Evolutionary conservation across 2,113 vertebrate genomes (phyloP).

Genomic region (Poecile atricapillus): DNA sequence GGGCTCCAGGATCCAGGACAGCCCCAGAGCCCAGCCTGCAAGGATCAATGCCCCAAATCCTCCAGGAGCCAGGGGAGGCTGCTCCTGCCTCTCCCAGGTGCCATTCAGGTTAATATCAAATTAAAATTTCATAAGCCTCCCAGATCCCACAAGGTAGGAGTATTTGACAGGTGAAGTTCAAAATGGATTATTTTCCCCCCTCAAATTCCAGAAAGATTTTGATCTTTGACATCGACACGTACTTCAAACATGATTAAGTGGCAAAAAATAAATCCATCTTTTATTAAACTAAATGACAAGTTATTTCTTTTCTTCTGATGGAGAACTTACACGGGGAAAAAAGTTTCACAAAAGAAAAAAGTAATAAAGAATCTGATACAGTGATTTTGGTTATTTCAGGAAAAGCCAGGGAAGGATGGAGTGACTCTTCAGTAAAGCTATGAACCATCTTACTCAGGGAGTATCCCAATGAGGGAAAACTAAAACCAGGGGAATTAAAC

Average conservation of each 20-base stretch:
- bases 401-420: background rate
- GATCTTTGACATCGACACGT: background rate
- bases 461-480: fast-evolving
- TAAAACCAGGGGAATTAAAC: background rate
- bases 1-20: background rate
- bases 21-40: fast-evolving
- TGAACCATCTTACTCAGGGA: background rate
- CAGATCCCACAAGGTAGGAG: background rate
- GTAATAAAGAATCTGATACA: background rate
- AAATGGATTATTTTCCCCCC: background rate
- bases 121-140: background rate
- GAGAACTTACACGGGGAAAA: background rate
- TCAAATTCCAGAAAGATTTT: background rate
- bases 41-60: background rate
- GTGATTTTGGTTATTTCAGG: background rate
- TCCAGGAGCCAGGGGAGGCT: no score
- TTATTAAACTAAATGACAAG: background rate
- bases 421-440: background rate
- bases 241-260: background rate
- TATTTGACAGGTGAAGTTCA: background rate
- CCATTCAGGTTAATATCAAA: background rate
- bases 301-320: background rate
- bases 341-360: background rate
- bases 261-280: background rate
- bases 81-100: background rate